Evolutionary conservation across 2,797 vertebrate genomes (phyloP), one percentile per base, ranked within the genome.

Genomic region (Gobio occitaniae): DNA sequence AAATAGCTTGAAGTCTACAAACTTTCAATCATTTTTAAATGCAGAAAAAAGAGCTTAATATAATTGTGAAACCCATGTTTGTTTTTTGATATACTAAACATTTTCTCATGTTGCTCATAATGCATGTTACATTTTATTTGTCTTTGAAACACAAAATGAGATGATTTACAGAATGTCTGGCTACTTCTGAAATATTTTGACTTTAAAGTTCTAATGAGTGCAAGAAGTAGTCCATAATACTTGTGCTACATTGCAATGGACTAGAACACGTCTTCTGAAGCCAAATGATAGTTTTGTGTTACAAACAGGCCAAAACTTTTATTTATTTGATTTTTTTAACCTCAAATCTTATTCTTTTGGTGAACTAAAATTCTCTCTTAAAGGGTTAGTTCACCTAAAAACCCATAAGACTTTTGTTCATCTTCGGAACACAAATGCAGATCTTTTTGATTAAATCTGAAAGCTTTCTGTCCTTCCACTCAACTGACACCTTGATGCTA

Each of bases 281-380:
- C 21, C 56, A 61, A 61, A 70, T 3, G 38, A 21, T 69, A 21
- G 5, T 6, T 70, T 70, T 70, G 11, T 70, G 12, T 15, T 12
- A 71, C 41, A 71, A 66, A 66, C 63, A 36, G 15, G 7, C 5
- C 15, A 66, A 17, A 36, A 36, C 38, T 38, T 38, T 38, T 38
- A 6, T 38, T 6, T 38, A 2, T 6, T 38, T 25, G 1, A 25
- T 25, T 25, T 41, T 6, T 48, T 48, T 25, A 25, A 15, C 44
- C 6, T 48, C 4, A 72, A 29, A 36, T 75, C 0, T 6, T 4
- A 13, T 38, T 54, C 25, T 74, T 36, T 54, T 13, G 5, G 50
- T 54, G 17, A 75, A 54, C 72, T 54, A 15, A 13, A 76, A 76
- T 21, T 1, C 32, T 56, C 52, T 76, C 74, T 56, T 76, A 74